Conservation (phyloP, 2,888 invertebrate genomes). For the Phyto melanocephala region DNA sequence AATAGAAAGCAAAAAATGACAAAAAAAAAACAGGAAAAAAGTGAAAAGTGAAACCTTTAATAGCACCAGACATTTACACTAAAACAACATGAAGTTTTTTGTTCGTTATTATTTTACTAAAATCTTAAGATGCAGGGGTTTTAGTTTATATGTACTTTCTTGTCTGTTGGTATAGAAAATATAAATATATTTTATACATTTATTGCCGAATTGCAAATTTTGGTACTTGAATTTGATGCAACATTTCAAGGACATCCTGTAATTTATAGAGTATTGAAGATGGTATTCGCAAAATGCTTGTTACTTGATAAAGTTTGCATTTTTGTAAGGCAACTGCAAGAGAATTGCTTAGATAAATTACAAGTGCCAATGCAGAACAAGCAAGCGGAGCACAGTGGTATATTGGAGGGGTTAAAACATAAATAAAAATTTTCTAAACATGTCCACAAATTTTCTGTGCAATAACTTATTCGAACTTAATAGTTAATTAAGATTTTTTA, state of each 20-base stretch:
- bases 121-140: not conserved
- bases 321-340: not conserved
- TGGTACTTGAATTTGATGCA: not conserved
- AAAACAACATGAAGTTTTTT: not conserved
- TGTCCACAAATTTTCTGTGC: too few relatives aligned
- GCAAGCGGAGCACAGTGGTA: not conserved
- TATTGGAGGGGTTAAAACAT: too few relatives aligned
- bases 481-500: too few relatives aligned
- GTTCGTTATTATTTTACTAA: too few relatives aligned
- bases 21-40: too few relatives aligned
- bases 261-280: not conserved
- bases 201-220: not conserved
- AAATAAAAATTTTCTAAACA: too few relatives aligned
- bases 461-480: too few relatives aligned
- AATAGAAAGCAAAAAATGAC: too few relatives aligned
- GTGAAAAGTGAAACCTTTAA: not conserved
- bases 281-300: not conserved
- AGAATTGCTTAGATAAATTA: not conserved
- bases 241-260: not conserved
- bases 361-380: not conserved
- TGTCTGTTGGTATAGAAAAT: not conserved
- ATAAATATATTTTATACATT: not conserved
- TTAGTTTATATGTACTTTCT: not conserved
- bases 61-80: not conserved
- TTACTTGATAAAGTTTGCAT: not conserved